Evolutionary conservation across 2,113 vertebrate species (phyloP).

Genomic region (Thryonomys swinderianus): DNA sequence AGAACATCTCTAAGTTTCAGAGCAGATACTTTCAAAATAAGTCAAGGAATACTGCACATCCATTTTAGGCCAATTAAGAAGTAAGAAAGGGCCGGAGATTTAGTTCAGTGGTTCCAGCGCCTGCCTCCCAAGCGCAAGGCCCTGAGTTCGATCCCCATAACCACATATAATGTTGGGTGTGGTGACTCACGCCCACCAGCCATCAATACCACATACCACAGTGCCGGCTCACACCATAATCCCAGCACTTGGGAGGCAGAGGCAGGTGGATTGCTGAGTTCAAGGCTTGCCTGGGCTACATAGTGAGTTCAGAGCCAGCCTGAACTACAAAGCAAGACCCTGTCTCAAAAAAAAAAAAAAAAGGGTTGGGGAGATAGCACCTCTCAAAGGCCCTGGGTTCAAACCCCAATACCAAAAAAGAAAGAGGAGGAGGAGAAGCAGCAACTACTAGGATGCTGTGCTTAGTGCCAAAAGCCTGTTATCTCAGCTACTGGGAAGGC

Average conservation of each 20-base stretch:
- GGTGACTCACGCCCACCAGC: no score
- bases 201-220: no score
- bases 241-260: background rate
- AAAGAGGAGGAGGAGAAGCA: background rate
- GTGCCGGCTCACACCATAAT: no score
- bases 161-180: no score
- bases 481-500: background rate
- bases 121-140: no score
- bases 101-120: no score
- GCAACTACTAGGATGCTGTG: background rate
- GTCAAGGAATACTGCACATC: background rate
- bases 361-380: background rate
- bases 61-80: conserved; percentile 28
- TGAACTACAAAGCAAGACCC: background rate
- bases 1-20: conserved; percentile 9
- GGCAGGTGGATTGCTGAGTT: no score
- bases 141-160: no score
- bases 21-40: conserved; percentile 12
- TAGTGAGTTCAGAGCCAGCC: background rate
- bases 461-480: background rate
- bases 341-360: background rate
- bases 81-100: no score
- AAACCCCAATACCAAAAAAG: background rate
- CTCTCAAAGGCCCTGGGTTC: background rate
- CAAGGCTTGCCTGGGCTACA: background rate